These are phyloP conservation scores for Cecropterus lyciades DNA, from an alignment of 1,140 invertebrate genomes.

Conservation along the genomic window DNA sequence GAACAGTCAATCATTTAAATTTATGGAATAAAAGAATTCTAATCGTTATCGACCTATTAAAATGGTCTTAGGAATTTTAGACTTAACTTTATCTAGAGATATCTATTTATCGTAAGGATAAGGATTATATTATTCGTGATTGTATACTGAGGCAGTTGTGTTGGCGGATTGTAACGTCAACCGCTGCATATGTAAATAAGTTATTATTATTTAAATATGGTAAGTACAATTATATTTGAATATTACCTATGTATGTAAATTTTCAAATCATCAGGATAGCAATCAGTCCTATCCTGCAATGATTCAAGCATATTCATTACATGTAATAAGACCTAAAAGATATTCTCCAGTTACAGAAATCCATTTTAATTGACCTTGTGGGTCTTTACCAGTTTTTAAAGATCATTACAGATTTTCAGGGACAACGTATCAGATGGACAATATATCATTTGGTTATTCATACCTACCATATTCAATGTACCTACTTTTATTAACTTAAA, in stretches of 20 bases:
- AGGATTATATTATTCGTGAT: conserved; percentile 52
- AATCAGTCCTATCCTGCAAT: too few species aligned
- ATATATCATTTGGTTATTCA: too few species aligned
- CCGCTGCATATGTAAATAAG: conserved; percentile 48
- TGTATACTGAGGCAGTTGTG: conserved; percentile 61
- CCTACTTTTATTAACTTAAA: too few species aligned
- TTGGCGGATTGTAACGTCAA: conserved; percentile 63
- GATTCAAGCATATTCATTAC: too few species aligned
- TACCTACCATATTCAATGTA: too few species aligned
- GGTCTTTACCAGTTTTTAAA: too few species aligned
- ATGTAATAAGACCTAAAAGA: too few species aligned
- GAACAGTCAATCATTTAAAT: neutral
- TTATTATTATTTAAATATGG: conserved; percentile 50
- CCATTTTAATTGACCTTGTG: too few species aligned
- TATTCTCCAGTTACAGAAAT: too few species aligned
- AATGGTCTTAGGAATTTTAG: conserved; percentile 50
- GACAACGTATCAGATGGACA: too few species aligned
- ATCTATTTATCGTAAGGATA: conserved; percentile 61
- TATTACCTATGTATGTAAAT: neutral
- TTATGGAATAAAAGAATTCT: conserved; percentile 33
- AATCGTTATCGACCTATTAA: conserved; percentile 55
- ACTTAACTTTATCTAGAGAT: conserved; percentile 67
- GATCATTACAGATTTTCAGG: too few species aligned
- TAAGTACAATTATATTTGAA: conserved; percentile 45
- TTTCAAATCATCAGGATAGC: too few species aligned